Percentiles rank a stretch among this genome's conserved stretches.
These are phyloP conservation scores for Thinocorus orbignyianus DNA, from an alignment of 2,113 vertebrate species.

Conservation along the genomic window DNA sequence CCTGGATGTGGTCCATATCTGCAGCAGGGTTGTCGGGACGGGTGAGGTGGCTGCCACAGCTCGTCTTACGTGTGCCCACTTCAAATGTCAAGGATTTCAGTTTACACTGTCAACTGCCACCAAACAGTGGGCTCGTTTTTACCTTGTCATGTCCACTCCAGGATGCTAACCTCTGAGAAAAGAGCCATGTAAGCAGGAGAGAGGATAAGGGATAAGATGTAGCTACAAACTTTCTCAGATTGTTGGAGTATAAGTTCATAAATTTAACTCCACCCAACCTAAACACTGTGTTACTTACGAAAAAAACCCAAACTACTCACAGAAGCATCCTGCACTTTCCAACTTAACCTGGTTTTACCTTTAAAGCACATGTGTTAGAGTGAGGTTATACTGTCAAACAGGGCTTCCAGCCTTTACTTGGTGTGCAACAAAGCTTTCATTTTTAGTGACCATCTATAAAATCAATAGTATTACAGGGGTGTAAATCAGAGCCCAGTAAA, in stretches of 20 bases:
- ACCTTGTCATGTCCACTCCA: not conserved
- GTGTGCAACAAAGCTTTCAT: not conserved
- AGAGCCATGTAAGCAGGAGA: not conserved
- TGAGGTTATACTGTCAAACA: not conserved
- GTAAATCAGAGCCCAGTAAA: not conserved
- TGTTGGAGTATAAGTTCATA: not conserved
- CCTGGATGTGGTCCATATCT: rapidly evolving
- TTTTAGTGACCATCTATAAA: not conserved
- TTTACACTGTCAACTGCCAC: not conserved
- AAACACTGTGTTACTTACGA: not conserved
- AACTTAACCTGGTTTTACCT: not conserved
- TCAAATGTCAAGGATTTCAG: not conserved
- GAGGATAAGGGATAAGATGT: not conserved
- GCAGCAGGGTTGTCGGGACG: not conserved
- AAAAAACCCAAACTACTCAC: not conserved
- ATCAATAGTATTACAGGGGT: not conserved
- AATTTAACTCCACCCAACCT: not conserved
- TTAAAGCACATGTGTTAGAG: not conserved
- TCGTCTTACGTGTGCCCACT: rapidly evolving
- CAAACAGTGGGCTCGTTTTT: not conserved
- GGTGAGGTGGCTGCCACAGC: rapidly evolving
- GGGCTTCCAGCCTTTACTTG: not conserved
- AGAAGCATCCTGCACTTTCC: not conserved
- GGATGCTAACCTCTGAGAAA: not conserved
- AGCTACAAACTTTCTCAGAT: not conserved